Conservation (phyloP, 2,113 vertebrate genomes). For the Cephalopholis sonnerati region DNA sequence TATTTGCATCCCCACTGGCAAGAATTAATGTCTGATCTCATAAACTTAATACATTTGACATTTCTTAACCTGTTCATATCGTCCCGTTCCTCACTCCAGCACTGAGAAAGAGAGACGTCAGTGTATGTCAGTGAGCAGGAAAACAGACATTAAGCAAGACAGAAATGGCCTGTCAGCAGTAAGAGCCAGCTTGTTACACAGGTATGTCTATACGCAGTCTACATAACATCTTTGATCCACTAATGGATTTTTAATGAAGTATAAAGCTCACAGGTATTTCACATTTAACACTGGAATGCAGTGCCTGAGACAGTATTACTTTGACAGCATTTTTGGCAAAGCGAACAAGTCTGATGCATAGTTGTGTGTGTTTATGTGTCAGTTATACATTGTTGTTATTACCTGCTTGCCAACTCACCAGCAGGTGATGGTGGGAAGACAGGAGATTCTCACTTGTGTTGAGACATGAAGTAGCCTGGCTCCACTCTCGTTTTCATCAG, state of each 20-base stretch:
- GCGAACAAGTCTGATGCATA: slow-evolving; percentile 1
- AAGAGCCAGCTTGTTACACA: slow-evolving; percentile 5
- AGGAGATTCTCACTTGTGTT: slow-evolving; percentile 44
- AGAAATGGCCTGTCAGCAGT: slow-evolving; percentile 1
- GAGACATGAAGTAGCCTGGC: slow-evolving; percentile 57
- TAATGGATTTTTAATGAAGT: slow-evolving; percentile 29
- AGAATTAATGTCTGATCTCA: neutral
- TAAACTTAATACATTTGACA: neutral
- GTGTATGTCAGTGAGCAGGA: neutral
- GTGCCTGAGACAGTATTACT: neutral
- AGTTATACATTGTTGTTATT: slow-evolving; percentile 48
- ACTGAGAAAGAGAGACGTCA: neutral
- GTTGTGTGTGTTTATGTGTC: slow-evolving; percentile 32
- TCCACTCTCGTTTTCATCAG: slow-evolving; percentile 37
- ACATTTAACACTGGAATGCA: slow-evolving; percentile 17
- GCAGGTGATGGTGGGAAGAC: slow-evolving; percentile 44
- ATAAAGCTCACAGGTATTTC: slow-evolving; percentile 7
- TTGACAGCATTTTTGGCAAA: slow-evolving; percentile 19
- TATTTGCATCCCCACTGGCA: no score
- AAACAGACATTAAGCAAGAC: neutral
- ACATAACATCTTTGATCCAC: slow-evolving; percentile 4
- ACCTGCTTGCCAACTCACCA: slow-evolving; percentile 53
- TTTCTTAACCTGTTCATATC: no score
- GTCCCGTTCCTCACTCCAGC: no score
- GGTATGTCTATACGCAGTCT: neutral